Evolutionary conservation across 2,113 vertebrate species (phyloP).

Genomic region (Lutjanus erythropterus): DNA sequence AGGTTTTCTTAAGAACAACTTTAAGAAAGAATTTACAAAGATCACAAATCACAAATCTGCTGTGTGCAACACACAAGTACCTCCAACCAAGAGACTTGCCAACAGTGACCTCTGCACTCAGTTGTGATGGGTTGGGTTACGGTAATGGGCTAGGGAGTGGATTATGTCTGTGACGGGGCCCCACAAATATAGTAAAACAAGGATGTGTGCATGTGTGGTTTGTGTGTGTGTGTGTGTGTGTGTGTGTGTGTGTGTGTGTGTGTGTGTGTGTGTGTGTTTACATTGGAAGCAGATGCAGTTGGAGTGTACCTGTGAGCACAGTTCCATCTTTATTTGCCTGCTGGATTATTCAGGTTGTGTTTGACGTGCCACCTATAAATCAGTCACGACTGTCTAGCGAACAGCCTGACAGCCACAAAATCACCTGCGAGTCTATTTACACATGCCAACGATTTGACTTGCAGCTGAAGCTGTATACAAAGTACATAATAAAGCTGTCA

Average conservation of each 20-base stretch:
- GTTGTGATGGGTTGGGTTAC: too few species aligned
- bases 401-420: constrained; percentile 66
- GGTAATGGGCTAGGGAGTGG: too few species aligned
- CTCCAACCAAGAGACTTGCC: too few species aligned
- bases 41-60: too few species aligned
- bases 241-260: constrained; percentile 38
- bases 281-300: constrained; percentile 29
- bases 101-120: too few species aligned
- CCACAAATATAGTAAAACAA: too few species aligned
- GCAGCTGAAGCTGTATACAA: constrained; percentile 58
- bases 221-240: constrained; percentile 44
- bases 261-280: constrained; percentile 42
- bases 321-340: constrained; percentile 64
- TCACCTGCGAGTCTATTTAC: constrained; percentile 73
- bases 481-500: constrained; percentile 76
- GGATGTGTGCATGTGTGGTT: too few species aligned
- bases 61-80: too few species aligned
- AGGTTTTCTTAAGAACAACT: too few species aligned
- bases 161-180: too few species aligned
- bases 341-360: constrained; percentile 62
- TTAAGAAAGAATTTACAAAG: too few species aligned
- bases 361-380: constrained; percentile 63
- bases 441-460: constrained; percentile 65
- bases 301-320: constrained; percentile 42
- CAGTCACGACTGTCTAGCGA: constrained; percentile 66